Conservation (phyloP, 2,888 invertebrate genomes). For the Anthoptus insignis region DNA sequence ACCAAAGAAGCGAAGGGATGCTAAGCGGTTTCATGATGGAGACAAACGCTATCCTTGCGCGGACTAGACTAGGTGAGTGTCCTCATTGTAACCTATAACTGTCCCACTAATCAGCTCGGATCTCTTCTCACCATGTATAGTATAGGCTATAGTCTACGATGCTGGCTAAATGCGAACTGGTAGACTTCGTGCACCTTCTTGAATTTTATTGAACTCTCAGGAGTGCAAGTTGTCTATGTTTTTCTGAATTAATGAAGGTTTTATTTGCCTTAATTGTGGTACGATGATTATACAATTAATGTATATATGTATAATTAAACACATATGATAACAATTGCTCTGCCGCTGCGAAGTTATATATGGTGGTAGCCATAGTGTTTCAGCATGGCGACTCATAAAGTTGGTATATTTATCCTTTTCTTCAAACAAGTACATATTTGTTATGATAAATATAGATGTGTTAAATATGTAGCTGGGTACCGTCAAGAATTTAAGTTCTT, state of each 20-base stretch:
- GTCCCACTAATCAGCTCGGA: too few relatives aligned
- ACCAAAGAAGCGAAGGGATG: slow-evolving; percentile 96
- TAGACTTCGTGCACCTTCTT: too few relatives aligned
- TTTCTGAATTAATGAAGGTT: too few relatives aligned
- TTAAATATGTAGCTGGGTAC: background rate
- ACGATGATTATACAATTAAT: too few relatives aligned
- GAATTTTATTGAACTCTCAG: too few relatives aligned
- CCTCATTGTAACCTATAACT: background rate
- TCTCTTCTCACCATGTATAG: too few relatives aligned
- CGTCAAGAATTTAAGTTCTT: background rate
- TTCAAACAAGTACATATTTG: background rate
- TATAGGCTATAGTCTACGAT: too few relatives aligned
- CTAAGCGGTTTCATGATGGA: slow-evolving; percentile 97
- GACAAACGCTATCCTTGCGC: slow-evolving; percentile 93
- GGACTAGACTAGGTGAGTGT: slow-evolving; percentile 87
- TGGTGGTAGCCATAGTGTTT: background rate
- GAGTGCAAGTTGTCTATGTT: too few relatives aligned
- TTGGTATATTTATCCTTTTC: background rate
- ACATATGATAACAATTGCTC: background rate
- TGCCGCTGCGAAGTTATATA: background rate
- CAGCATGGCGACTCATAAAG: background rate
- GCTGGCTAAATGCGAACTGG: too few relatives aligned
- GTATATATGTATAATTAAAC: background rate
- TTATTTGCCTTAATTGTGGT: too few relatives aligned
- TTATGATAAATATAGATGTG: background rate